A percentile compares a stretch with the other conserved stretches of the same genome.
These are phyloP conservation scores for Nycticryphes semicollaris DNA, from an alignment of 2,113 vertebrate species.

Conservation along the genomic window DNA sequence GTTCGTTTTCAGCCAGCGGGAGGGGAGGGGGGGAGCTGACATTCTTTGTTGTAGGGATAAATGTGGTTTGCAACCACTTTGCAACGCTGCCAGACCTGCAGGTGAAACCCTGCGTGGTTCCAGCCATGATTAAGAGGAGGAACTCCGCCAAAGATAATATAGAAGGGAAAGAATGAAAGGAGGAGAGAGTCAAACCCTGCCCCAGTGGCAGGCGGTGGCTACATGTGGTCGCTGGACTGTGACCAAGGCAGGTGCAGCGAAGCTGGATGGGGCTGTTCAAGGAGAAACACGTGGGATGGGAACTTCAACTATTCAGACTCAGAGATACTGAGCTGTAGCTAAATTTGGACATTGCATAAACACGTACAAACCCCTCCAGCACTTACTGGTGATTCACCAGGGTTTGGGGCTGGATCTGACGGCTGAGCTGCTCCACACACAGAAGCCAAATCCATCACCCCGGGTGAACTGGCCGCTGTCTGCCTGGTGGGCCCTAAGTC, in stretches of 20 bases:
- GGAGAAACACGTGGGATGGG: not conserved
- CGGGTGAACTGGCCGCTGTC: not conserved
- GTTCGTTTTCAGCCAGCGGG: not conserved
- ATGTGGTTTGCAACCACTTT: slow-evolving; percentile 3
- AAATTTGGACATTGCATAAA: not conserved
- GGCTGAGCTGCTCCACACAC: not conserved
- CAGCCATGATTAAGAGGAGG: not conserved
- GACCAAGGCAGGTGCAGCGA: slow-evolving; percentile 27
- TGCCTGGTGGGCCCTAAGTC: not conserved
- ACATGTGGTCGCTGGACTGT: not conserved
- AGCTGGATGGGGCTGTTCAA: slow-evolving; percentile 4
- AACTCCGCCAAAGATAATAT: not conserved
- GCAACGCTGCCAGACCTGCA: slow-evolving; percentile 33
- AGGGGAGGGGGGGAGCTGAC: not conserved
- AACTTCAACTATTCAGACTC: not conserved
- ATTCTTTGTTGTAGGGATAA: not conserved
- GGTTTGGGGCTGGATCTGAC: not conserved
- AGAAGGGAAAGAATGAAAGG: not conserved
- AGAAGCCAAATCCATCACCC: not conserved
- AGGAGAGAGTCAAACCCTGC: slow-evolving; percentile 16
- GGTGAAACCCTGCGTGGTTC: slow-evolving; percentile 40
- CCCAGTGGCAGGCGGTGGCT: slow-evolving; percentile 15
- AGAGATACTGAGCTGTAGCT: not conserved
- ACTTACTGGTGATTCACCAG: not conserved
- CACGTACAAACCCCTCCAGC: not conserved